Conservation (phyloP, 2,797 vertebrate species). For the Melanotaenia trifasciata region DNA sequence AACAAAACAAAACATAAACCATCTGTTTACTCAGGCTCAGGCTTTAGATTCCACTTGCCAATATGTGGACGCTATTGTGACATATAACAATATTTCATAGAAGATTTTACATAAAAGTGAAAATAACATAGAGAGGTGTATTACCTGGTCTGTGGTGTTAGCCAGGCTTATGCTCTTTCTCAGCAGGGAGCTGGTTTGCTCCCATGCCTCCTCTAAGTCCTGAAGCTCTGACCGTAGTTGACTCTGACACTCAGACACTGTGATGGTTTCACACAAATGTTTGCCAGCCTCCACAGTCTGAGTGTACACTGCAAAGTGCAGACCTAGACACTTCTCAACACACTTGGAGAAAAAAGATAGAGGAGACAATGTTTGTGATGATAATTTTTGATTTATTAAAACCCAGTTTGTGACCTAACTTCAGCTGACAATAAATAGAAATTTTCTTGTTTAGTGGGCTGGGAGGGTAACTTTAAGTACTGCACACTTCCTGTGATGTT, state of each 20-base stretch:
- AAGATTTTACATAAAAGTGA: background rate
- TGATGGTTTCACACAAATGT: conserved; percentile 67
- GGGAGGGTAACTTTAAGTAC: background rate
- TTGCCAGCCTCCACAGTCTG: conserved; percentile 79
- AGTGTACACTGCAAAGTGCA: conserved; percentile 73
- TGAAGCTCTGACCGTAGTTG: conserved; percentile 77
- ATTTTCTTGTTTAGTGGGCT: background rate
- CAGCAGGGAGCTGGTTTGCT: conserved; percentile 69
- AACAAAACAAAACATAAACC: background rate
- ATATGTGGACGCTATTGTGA: background rate
- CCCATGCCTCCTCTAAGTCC: conserved; percentile 85
- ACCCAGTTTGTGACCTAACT: background rate
- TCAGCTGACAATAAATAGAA: background rate
- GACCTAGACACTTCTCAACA: conserved; percentile 76
- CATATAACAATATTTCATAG: background rate
- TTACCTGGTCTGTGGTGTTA: conserved; percentile 83
- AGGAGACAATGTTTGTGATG: background rate
- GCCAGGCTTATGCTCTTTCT: conserved; percentile 67
- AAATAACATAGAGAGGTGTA: background rate
- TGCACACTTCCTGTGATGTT: background rate
- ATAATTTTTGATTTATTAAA: background rate
- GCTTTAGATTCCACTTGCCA: background rate
- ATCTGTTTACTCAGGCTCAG: background rate
- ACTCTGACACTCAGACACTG: conserved; percentile 51
- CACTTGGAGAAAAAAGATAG: conserved; percentile 70